These are phyloP conservation scores for Aphrophora alni DNA, from an alignment of 2,888 invertebrate genomes.

Conservation along the genomic window DNA sequence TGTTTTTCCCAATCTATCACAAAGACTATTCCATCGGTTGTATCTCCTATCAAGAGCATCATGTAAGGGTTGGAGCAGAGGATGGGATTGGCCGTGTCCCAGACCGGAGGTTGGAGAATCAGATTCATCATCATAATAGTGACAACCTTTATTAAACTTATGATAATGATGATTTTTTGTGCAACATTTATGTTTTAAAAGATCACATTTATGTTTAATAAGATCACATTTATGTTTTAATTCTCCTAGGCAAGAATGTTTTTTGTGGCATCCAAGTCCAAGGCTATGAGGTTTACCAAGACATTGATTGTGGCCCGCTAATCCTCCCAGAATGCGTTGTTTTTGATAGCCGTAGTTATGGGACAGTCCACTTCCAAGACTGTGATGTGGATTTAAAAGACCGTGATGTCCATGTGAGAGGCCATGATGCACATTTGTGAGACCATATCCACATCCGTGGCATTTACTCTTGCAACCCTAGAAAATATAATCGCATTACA, in stretches of 20 bases:
- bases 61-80: background rate
- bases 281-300: background rate
- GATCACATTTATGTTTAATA: background rate
- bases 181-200: background rate
- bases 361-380: background rate
- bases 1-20: background rate
- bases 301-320: background rate
- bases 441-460: background rate
- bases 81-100: background rate
- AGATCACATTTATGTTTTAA: background rate
- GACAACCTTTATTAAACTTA: constrained; percentile 3
- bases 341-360: background rate
- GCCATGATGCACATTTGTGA: too few relatives aligned
- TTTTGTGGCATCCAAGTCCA: background rate
- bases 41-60: background rate
- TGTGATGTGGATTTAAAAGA: too few relatives aligned
- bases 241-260: background rate
- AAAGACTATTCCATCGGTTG: background rate
- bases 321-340: background rate
- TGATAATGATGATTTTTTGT: background rate
- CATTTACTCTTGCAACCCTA: background rate
- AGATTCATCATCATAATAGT: background rate
- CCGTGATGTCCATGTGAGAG: too few relatives aligned
- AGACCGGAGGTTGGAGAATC: background rate
- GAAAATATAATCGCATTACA: background rate